Base-by-base conservation (phyloP, 1,140 invertebrate species). In the Neomicropteryx cornuta region DNA sequence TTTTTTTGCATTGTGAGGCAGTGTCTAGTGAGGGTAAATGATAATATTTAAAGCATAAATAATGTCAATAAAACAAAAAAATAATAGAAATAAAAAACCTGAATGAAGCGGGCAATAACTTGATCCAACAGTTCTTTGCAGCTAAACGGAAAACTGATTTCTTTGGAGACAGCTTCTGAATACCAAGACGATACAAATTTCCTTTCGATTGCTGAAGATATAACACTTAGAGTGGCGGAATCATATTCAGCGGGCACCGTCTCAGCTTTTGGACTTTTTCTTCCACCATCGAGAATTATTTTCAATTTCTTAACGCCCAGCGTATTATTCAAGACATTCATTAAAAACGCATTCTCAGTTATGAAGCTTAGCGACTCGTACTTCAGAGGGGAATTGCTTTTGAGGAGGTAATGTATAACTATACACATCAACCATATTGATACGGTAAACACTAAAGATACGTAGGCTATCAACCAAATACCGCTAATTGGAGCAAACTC, bases 61-160 rank as follows among this genome's bases (percentile, higher is more conserved):
- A 24, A 33, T 36, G 34, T 33, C 20, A 10, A 51, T n/a, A 39
- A 14, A 33, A 37, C 35, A 20, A 24, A 31, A 38, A 16, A 18
- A 10, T 28, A 18, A 32, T 16, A 8, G 17, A 16, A 16, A 14
- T 19, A 27, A 37, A 14, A 18, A 49, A 67, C 66, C 53, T 66
- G 56, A 50, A 69, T 67, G 23, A 50, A 51, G 46, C 60, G 66
- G 14, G 51, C 52, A 39, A 69, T 60, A 51, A 67, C 66, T 42
- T 67, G 66, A 55, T 69, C 66, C 28, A 69, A 36, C 43, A 67
- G 51, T 47, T 66, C 62, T 38, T 69, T 69, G 39, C 66, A 69
- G 3, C 61, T 62, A 48, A 66, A 69, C 0, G 66, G 64, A 46
- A 67, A 68, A 5, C 62, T 58, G 35, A 67, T 66, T 42, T 68